Evolutionary conservation across 2,888 invertebrate species (phyloP).

Genomic region (Epinotia bilunana): DNA sequence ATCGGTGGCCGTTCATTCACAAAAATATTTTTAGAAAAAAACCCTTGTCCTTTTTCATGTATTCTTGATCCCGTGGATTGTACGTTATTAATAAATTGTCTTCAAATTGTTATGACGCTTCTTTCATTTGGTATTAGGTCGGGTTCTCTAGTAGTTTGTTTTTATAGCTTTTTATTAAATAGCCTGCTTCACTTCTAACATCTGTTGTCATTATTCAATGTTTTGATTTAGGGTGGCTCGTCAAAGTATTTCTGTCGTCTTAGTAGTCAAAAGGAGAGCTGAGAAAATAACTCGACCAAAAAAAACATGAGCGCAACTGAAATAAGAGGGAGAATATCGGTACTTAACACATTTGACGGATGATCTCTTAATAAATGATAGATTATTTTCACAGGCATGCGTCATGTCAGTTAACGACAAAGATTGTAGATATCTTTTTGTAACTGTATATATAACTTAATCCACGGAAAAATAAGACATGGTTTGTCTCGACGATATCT

Average conservation of each 20-base stretch:
- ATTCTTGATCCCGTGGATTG: slow-evolving; percentile 63
- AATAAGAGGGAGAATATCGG: slow-evolving; percentile 11
- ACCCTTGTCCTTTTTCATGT: slow-evolving; percentile 43
- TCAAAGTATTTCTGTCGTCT: slow-evolving; percentile 49
- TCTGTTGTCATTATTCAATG: slow-evolving; percentile 67
- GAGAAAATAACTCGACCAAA: slow-evolving; percentile 36
- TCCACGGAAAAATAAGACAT: too few relatives aligned
- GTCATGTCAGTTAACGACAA: neutral
- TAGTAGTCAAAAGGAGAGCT: slow-evolving; percentile 31
- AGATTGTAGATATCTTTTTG: too few relatives aligned
- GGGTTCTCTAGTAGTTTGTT: slow-evolving; percentile 57
- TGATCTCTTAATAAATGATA: neutral
- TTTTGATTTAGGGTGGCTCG: slow-evolving; percentile 58
- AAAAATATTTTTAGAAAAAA: slow-evolving; percentile 70
- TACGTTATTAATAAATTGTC: slow-evolving; percentile 72
- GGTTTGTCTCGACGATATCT: too few relatives aligned
- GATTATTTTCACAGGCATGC: slow-evolving; percentile 2
- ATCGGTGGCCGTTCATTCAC: slow-evolving; percentile 65
- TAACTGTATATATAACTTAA: neutral
- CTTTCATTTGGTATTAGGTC: slow-evolving; percentile 69
- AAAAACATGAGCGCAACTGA: slow-evolving; percentile 13
- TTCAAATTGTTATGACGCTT: slow-evolving; percentile 66
- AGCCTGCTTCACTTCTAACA: slow-evolving; percentile 61
- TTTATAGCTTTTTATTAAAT: slow-evolving; percentile 62
- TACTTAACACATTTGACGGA: slow-evolving; percentile 11